phyloP scores from a whole-genome alignment of 2,113 vertebrate genomes.

The Varanus komodoensis region DNA sequence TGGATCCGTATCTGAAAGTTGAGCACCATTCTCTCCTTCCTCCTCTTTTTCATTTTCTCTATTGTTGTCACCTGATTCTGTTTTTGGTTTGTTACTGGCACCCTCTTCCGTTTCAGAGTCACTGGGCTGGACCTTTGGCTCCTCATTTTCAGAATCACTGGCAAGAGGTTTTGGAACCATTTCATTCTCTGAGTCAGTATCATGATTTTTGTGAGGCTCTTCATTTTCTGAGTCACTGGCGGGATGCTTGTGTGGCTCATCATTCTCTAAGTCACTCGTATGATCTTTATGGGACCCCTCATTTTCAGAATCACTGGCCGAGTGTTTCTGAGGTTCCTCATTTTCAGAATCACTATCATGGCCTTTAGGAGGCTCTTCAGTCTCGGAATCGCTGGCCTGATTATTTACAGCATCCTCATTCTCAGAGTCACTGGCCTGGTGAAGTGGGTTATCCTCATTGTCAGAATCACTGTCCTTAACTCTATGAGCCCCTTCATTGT shows the following conservation, averaged over 20 bases:
- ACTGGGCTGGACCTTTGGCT: constrained; percentile 50
- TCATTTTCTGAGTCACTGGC: constrained; percentile 69
- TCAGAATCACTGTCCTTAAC: constrained; percentile 83
- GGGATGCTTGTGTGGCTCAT: constrained; percentile 65
- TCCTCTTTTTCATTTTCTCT: constrained; percentile 71
- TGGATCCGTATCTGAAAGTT: constrained; percentile 60
- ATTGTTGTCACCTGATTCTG: constrained; percentile 82
- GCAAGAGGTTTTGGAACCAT: constrained; percentile 31
- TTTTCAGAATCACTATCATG: constrained; percentile 81
- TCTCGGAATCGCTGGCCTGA: constrained; percentile 81
- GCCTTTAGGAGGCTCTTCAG: constrained; percentile 75
- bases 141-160: constrained; percentile 75
- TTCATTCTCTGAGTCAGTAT: constrained; percentile 73
- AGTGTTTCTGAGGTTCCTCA: constrained; percentile 65
- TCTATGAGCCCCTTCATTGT: constrained; percentile 79
- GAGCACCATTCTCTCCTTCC: constrained; percentile 66
- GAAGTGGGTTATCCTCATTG: constrained; percentile 70
- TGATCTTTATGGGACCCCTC: constrained; percentile 63
- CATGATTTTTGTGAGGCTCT: constrained; percentile 52
- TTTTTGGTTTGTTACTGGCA: constrained; percentile 72
- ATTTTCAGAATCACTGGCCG: constrained; percentile 67
- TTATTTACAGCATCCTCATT: constrained; percentile 75
- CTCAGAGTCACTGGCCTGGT: constrained; percentile 73
- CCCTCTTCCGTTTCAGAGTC: constrained; percentile 72
- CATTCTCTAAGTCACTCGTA: constrained; percentile 74